These are phyloP conservation scores for Dermochelys coriacea DNA, from an alignment of 2,797 vertebrate genomes.

Conservation along the genomic window DNA sequence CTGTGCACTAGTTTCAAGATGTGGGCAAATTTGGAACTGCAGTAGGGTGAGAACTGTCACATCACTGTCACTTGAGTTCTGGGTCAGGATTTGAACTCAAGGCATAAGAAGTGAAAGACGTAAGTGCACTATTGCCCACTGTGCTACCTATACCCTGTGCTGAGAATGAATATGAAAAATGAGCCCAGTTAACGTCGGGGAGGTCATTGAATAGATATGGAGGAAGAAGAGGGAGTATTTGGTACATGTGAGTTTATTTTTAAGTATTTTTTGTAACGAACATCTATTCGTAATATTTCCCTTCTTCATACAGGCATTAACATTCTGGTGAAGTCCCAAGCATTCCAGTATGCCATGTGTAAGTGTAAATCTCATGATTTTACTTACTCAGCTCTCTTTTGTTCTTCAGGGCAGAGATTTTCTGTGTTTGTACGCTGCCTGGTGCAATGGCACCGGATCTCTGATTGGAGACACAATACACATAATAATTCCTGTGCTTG, in stretches of 20 bases:
- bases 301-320: slow-evolving; percentile 88
- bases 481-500: not conserved
- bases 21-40: not conserved
- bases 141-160: not conserved
- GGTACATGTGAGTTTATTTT: not conserved
- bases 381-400: not conserved
- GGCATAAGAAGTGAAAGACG: not conserved
- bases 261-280: not conserved
- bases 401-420: accelerated
- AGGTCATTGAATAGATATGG: not conserved
- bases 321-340: slow-evolving; percentile 93
- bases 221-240: not conserved
- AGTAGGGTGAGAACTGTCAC: accelerated
- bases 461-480: accelerated
- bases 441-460: not conserved
- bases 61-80: not conserved
- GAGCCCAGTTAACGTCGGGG: not conserved
- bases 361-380: slow-evolving; percentile 76
- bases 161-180: not conserved
- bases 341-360: slow-evolving; percentile 97
- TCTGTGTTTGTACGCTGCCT: not conserved
- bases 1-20: not conserved
- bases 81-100: not conserved
- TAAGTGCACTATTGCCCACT: not conserved
- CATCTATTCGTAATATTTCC: not conserved